Base-by-base conservation (phyloP, 2,113 vertebrate genomes). In the Aptenodytes forsteri region DNA sequence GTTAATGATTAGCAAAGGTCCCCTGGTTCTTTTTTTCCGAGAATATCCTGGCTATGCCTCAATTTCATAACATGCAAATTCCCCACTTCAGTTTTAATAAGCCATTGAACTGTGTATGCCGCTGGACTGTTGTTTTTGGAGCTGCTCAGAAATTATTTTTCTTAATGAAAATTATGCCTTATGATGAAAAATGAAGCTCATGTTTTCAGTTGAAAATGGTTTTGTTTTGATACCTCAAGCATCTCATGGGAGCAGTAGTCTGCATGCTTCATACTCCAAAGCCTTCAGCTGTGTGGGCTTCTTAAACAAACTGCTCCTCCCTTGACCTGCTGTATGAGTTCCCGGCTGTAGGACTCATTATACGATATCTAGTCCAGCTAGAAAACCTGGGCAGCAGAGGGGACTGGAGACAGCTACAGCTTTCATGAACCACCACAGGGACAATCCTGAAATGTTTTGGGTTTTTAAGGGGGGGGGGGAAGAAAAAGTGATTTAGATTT, bases 81-180 rank as follows among this genome's bases (percentile, higher is more conserved):
- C 96, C 76, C 23, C 82, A 38, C 32, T 90, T 90, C 16, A 22
- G 61, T 78, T 89, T 93, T 96, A 97, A 93, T 95, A 90, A 95
- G 95, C 96, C 72, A 81, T 94, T 97, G 93, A 97, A 95, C 94
- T 96, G 84, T 90, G 87, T 85, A 62, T 87, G 94, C 90, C 89
- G 94, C 89, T 62, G 42, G 66, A 66, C 87, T 96, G 94, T 94
- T 97, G 87, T 59, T 91, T 93, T 96, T 97, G 93, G 89, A 97
- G 67, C 75, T 49, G 87, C 87, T 85, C 58, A 76, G 87, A 94
- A 96, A 90, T 96, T 66, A 90, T 93, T 96, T 88, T 96, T 95
- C 93, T 88, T 95, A 96, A 96, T 96, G 91, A 95, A 95, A 95
- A 93, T 93, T 69, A 62, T 66, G 71, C 29, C 56, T 93, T 86